A percentile compares a stretch with the other conserved stretches of the same genome.
Conservation (phyloP, 2,888 invertebrate species). For the Lasioglossum pauxillum region DNA sequence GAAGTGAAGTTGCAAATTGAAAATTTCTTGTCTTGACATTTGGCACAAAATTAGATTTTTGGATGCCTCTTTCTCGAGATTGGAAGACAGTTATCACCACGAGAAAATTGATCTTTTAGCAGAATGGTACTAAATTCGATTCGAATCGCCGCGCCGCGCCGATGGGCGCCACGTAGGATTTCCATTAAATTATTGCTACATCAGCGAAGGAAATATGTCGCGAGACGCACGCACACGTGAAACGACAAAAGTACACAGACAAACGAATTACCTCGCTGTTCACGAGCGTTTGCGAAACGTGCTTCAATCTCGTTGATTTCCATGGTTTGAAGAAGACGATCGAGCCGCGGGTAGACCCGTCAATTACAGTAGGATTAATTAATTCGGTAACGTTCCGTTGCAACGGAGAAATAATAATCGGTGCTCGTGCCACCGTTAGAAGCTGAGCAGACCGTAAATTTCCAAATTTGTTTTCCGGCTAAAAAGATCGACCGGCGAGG, state of each 20-base stretch:
- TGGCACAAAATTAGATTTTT: too few species aligned
- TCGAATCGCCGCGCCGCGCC: not conserved
- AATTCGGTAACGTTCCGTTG: constrained; percentile 42
- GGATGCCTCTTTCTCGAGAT: not conserved
- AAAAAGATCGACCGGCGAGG: not conserved
- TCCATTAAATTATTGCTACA: constrained; percentile 43
- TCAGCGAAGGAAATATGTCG: constrained; percentile 29
- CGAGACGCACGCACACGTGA: not conserved
- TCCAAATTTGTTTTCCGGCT: not conserved
- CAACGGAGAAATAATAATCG: constrained; percentile 23
- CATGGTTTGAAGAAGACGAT: constrained; percentile 2
- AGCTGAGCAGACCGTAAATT: constrained; percentile 6
- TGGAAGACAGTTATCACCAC: not conserved
- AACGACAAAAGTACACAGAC: constrained; percentile 26
- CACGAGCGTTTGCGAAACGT: not conserved
- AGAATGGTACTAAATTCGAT: not conserved
- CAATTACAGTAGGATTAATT: constrained; percentile 44
- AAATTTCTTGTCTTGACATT: too few species aligned
- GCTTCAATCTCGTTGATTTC: not conserved
- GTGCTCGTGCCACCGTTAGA: constrained; percentile 11
- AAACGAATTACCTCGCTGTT: not conserved
- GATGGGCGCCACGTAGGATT: constrained; percentile 19
- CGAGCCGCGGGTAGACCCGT: not conserved
- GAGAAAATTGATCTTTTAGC: not conserved
- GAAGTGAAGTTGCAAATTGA: too few species aligned